These are phyloP conservation scores for Fregetta grallaria DNA, from an alignment of 2,113 vertebrate genomes.

Conservation along the genomic window DNA sequence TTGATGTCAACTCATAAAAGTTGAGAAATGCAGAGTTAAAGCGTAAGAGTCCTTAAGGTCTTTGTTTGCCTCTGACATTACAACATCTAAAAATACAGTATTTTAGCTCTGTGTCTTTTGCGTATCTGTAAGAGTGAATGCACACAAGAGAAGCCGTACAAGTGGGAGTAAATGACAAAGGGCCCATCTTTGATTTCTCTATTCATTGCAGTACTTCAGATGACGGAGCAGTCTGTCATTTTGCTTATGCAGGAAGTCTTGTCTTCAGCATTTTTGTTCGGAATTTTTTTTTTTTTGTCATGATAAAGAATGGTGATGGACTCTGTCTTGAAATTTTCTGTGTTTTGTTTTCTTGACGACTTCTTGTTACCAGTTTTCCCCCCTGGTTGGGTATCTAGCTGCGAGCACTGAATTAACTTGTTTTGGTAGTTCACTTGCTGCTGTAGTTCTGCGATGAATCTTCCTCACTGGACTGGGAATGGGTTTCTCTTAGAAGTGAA, in stretches of 20 bases:
- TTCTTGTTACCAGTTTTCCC: neutral
- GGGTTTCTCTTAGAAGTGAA: neutral
- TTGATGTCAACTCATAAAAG: neutral
- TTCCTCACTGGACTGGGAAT: neutral
- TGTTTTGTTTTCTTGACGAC: neutral
- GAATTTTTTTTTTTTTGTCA: neutral
- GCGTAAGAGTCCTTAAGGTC: neutral
- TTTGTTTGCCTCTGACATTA: neutral
- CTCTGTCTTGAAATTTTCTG: neutral
- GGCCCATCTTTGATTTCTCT: neutral
- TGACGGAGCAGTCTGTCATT: neutral
- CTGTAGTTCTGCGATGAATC: neutral
- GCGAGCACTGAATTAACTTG: neutral
- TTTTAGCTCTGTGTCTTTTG: neutral
- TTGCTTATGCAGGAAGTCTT: neutral
- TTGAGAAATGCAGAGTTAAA: neutral
- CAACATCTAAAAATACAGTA: neutral
- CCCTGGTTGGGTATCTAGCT: neutral
- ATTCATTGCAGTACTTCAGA: neutral
- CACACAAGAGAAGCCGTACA: neutral
- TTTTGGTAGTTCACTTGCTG: neutral
- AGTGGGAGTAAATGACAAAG: neutral
- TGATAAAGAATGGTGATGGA: neutral
- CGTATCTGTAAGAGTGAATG: neutral
- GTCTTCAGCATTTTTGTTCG: neutral